phyloP scores from a whole-genome alignment of 2,113 vertebrate genomes.

The Cottus gobio region DNA sequence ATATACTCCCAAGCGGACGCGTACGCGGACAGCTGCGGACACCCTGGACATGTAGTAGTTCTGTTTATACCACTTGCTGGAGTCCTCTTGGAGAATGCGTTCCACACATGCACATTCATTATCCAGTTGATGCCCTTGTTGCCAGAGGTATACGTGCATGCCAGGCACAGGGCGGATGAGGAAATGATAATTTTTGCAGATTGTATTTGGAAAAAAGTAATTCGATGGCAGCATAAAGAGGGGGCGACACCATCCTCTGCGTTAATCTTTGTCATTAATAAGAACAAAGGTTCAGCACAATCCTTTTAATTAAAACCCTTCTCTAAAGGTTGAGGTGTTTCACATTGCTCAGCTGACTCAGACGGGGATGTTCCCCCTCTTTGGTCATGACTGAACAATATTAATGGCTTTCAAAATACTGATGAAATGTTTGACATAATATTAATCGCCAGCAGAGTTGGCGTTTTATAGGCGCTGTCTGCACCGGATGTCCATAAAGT shows the following conservation, averaged over 20 bases:
- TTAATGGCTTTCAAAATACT: constrained; percentile 58
- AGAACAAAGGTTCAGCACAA: not conserved
- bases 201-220: not conserved
- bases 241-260: not conserved
- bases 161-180: not conserved
- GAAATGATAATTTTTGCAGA: too few species aligned
- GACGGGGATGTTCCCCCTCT: not conserved
- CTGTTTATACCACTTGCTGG: not conserved
- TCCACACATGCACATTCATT: not conserved
- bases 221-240: not conserved
- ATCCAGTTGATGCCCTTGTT: not conserved
- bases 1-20: not conserved
- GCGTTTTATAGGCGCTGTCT: constrained; percentile 44
- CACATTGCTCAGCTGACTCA: not conserved
- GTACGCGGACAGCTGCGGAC: not conserved
- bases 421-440: constrained; percentile 56
- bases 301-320: not conserved
- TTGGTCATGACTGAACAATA: constrained; percentile 20
- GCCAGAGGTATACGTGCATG: not conserved
- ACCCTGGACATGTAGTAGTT: not conserved
- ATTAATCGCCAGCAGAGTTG: constrained; percentile 48
- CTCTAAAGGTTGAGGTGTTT: not conserved
- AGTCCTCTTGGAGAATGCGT: not conserved
- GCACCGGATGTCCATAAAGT: constrained; percentile 55
- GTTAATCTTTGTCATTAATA: not conserved